Evolutionary conservation across 1,140 invertebrate species (phyloP), one percentile per base, ranked within the genome.

Genomic region (Episyrphus balteatus): DNA sequence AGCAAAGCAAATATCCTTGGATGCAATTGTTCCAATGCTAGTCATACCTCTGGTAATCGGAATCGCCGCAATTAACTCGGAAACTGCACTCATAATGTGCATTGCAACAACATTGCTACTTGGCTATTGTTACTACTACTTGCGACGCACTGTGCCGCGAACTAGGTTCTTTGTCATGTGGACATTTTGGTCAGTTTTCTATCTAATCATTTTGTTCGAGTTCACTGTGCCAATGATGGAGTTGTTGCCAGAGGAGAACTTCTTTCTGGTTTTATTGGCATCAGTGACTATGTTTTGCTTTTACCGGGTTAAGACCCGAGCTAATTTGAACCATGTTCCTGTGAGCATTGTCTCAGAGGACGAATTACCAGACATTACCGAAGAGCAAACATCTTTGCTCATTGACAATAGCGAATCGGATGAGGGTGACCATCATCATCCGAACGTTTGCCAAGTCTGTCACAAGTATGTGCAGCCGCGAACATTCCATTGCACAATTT

Each of bases 221-320:
- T 51, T 57, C 12, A 57, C 59, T 21, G 62, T 71, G 2, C 62
- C 62, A 8, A 48, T 71, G 19, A 47, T 73, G 21, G 71, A 73
- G 44, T 60, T 74, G n/a, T 44, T 66, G n/a, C 62, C 61, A 1
- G 59, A 68, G 42, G 73, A 74, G 53, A 73, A 74, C 49, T 53
- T 60, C 21, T 47, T 66, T n/a, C 55, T 74, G 41, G 51, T 71
- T 0, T 36, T 61, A 2, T 50, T 73, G 10, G 57, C 64, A 1
- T 30, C 54, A n/a, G 44, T 51, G 6, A 51, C 61, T 1, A 26
- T 63, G 5, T 63, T 59, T 51, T 65, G 51, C 33, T 44, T 64
- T 9, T 62, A 55, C 42, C 59, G 55, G 39, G 49, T 59, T 7
- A 55, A 55, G 32, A 44, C 51, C n/a, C 44, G 59, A 42, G 54